Conservation (phyloP, 1,140 invertebrate species). For the Drosophila orena region DNA sequence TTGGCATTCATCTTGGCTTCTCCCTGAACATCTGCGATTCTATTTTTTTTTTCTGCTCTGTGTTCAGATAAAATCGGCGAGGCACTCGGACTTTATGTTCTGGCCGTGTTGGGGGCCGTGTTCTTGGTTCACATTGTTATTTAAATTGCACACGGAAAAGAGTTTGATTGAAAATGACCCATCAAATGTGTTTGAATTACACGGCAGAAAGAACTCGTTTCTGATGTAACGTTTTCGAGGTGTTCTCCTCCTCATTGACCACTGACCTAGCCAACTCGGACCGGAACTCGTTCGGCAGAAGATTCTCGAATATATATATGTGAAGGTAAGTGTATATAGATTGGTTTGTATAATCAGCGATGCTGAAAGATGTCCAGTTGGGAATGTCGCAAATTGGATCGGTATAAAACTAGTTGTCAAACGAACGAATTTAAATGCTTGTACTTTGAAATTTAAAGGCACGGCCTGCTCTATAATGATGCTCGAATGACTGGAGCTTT, state of each 20-base stretch:
- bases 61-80: conserved; percentile 16
- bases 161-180: conserved; percentile 27
- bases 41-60: not conserved
- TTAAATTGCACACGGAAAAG: conserved; percentile 79
- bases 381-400: not conserved
- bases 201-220: conserved; percentile 27
- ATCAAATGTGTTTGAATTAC: conserved; percentile 51
- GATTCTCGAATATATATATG: conserved; percentile 21
- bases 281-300: conserved; percentile 46
- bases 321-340: not conserved
- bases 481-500: conserved; percentile 27
- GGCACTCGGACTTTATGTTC: conserved; percentile 45
- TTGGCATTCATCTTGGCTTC: conserved; percentile 78
- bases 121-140: conserved; percentile 68
- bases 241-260: conserved; percentile 32
- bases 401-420: not conserved
- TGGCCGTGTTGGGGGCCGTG: conserved; percentile 32
- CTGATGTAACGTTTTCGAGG: conserved; percentile 18
- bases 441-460: conserved; percentile 26
- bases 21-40: conserved; percentile 25
- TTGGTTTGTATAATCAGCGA: conserved; percentile 33
- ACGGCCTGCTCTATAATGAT: conserved; percentile 46
- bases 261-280: conserved; percentile 53
- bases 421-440: not conserved
- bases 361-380: conserved; percentile 27